Evolutionary conservation across 2,797 vertebrate genomes (phyloP), one percentile per base, ranked within the genome.

Genomic region (Ctenosaura bakeri): DNA sequence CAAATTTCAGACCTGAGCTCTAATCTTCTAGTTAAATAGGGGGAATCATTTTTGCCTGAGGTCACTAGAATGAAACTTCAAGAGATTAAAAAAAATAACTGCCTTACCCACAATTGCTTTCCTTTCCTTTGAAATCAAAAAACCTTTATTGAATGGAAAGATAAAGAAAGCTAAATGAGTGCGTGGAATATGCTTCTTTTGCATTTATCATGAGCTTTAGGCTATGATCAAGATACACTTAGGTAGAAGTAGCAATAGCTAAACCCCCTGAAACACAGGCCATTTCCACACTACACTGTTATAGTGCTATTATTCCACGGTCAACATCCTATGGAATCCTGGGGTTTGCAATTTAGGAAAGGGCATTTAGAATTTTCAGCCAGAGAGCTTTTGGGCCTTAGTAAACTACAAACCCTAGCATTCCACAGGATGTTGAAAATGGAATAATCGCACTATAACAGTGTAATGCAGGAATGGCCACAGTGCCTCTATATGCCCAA

Each of bases 1-100:
- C 94, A 95, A 93, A 95, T 93, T 85, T 95, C 94, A 92, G 90
- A 96, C 92, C 91, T 91, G 76, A 83, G 90, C 83, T 95, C 93
- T 96, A 94, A 96, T 96, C 94, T 95, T 92, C 92, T 90, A 81
- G 87, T 95, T 94, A 94, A 96, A 90, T 94, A 93, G 87, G 79
- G 89, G 95, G 93, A 96, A 96, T 83, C 94, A 89, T 87, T 95
- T 94, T 96, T 95, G 95, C 96, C 95, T 95, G 93, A 82, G 92
- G 94, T 97, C 69, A 73, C 89, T 92, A 82, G 83, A 79, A 89
- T 91, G 86, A 96, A 29, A 93, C 66, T 94, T 95, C 77, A 94
- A 93, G 91, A 95, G 90, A 96, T 94, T 94, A 96, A 95, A 96
- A 96, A 94, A 96, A 94, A 87, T 26, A 94, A 79, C 87, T 96